These are phyloP conservation scores for Premnoplex brunnescens DNA, from an alignment of 2,797 vertebrate genomes.

Conservation along the genomic window DNA sequence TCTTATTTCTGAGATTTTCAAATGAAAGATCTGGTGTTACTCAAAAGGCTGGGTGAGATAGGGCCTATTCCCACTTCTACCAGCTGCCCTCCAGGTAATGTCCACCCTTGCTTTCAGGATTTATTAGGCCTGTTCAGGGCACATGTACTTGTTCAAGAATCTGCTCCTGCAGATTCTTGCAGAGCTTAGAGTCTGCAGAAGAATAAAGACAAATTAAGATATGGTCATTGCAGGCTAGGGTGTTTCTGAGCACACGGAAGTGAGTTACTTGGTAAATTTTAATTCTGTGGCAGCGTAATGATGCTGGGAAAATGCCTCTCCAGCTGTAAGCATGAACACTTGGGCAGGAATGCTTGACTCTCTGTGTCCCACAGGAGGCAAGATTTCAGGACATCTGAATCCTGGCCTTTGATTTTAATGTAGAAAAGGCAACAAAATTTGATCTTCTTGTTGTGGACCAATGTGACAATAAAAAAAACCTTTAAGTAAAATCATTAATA, in stretches of 20 bases:
- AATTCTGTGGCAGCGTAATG: not conserved
- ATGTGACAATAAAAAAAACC: not conserved
- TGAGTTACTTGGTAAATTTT: not conserved
- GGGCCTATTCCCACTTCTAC: not conserved
- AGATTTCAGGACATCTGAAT: not conserved
- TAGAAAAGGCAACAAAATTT: not conserved
- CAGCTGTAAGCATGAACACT: not conserved
- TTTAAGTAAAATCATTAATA: not conserved
- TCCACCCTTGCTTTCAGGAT: not conserved
- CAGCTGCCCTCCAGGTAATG: not conserved
- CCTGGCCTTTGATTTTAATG: not conserved
- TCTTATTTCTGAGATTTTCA: not conserved
- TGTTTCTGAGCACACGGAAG: not conserved
- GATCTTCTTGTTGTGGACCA: not conserved
- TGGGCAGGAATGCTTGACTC: not conserved
- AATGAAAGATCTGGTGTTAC: not conserved
- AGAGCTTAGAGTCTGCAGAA: not conserved
- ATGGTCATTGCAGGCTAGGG: rapidly evolving
- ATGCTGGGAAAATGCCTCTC: not conserved
- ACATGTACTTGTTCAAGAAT: not conserved
- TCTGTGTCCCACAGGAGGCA: not conserved
- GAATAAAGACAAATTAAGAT: not conserved
- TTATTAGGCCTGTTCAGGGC: not conserved
- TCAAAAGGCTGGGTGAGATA: not conserved
- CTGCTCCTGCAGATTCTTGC: not conserved